phyloP scores from a whole-genome alignment of 2,797 vertebrate species.

The Sphenodon punctatus region DNA sequence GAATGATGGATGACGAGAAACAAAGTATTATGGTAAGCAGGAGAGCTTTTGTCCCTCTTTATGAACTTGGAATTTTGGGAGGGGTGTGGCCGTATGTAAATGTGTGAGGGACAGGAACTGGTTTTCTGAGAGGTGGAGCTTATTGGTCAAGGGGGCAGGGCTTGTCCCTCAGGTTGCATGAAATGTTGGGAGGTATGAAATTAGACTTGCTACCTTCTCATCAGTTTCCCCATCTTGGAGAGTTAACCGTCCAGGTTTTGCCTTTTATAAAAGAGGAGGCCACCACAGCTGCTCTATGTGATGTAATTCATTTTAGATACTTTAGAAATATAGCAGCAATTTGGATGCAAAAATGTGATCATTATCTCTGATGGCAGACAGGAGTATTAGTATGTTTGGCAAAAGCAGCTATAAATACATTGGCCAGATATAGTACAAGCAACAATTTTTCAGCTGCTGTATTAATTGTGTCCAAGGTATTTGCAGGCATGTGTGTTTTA shows the following conservation, averaged over 20 bases:
- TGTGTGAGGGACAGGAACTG: too few relatives aligned
- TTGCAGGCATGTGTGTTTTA: background rate
- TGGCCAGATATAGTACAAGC: background rate
- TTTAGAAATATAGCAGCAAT: background rate
- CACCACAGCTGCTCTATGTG: rapidly evolving
- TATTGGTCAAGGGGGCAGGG: too few relatives aligned
- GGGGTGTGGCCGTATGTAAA: too few relatives aligned
- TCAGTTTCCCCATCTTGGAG: background rate
- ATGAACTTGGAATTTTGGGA: too few relatives aligned
- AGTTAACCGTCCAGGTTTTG: background rate
- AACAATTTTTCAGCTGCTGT: background rate
- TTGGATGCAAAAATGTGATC: background rate
- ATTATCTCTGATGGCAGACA: background rate
- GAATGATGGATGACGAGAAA: too few relatives aligned
- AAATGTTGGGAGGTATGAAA: too few relatives aligned
- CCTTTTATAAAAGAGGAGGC: background rate
- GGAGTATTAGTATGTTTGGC: background rate
- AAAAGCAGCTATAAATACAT: background rate
- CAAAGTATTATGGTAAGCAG: too few relatives aligned
- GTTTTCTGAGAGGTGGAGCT: too few relatives aligned
- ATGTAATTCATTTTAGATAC: background rate
- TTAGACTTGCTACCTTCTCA: background rate
- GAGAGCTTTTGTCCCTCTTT: too few relatives aligned
- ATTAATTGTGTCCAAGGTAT: background rate
- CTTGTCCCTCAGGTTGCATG: too few relatives aligned